Conservation (phyloP, 2,113 vertebrate species). For the Rhinoderma darwinii region DNA sequence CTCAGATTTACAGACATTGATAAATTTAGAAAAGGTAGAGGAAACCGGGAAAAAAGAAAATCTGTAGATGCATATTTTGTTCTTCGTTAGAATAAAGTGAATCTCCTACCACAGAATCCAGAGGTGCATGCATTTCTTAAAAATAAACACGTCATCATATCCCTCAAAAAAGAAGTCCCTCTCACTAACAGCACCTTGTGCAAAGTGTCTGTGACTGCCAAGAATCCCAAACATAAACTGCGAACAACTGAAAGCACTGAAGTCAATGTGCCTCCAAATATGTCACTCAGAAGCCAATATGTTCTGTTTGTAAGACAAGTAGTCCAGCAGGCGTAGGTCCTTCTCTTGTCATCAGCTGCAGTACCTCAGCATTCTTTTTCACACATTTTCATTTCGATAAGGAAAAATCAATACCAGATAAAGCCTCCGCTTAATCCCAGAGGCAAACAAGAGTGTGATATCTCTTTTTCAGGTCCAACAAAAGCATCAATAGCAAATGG, state of each 20-base stretch:
- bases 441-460: background rate
- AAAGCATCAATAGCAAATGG: background rate
- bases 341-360: slow-evolving; percentile 1
- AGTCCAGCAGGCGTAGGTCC: background rate
- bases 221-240: background rate
- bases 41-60: background rate
- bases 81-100: background rate
- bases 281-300: background rate
- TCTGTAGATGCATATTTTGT: background rate
- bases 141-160: background rate
- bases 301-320: background rate
- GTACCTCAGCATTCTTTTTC: background rate
- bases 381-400: background rate
- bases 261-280: background rate
- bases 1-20: background rate
- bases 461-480: slow-evolving; percentile 35
- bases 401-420: background rate
- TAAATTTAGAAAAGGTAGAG: background rate
- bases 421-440: slow-evolving; percentile 20
- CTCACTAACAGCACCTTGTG: background rate
- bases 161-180: background rate
- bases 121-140: background rate
- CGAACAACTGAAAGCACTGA: background rate
- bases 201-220: background rate
- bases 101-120: background rate